These are phyloP conservation scores for Chelidonichthys spinosus DNA, from an alignment of 2,797 vertebrate genomes.

Conservation along the genomic window DNA sequence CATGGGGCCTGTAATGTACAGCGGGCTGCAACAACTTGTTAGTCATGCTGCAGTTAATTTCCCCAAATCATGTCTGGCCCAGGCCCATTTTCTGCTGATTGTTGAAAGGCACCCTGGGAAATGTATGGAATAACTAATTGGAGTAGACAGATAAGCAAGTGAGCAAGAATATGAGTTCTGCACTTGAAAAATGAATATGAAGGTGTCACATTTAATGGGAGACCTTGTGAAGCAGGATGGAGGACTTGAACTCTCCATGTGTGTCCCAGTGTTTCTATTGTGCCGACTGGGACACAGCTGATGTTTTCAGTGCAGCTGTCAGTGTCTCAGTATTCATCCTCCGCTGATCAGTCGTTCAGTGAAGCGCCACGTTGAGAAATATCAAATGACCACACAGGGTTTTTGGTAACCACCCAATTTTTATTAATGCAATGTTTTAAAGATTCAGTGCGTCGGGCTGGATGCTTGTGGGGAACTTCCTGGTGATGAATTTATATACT, in stretches of 20 bases:
- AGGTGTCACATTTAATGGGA: slow-evolving; percentile 13
- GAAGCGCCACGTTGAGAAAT: background rate
- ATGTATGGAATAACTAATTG: too few species aligned
- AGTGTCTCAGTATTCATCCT: background rate
- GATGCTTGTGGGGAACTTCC: background rate
- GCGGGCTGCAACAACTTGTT: too few species aligned
- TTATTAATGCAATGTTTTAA: background rate
- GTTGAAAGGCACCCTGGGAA: too few species aligned
- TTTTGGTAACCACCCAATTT: too few species aligned
- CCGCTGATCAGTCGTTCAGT: background rate
- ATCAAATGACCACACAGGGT: background rate
- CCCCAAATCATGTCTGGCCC: too few species aligned
- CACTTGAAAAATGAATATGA: too few species aligned
- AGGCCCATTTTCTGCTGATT: too few species aligned
- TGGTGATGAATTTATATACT: background rate
- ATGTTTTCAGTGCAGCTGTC: background rate
- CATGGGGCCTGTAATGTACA: background rate
- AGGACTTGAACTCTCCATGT: background rate
- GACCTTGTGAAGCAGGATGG: slow-evolving; percentile 8
- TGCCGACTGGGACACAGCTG: too few species aligned
- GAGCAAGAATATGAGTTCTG: too few species aligned
- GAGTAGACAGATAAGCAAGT: too few species aligned
- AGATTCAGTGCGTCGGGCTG: background rate
- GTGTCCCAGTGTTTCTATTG: background rate
- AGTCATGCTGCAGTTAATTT: too few species aligned